These are phyloP conservation scores for Philopotamus ludificatus DNA, from an alignment of 1,140 invertebrate genomes.

Conservation along the genomic window DNA sequence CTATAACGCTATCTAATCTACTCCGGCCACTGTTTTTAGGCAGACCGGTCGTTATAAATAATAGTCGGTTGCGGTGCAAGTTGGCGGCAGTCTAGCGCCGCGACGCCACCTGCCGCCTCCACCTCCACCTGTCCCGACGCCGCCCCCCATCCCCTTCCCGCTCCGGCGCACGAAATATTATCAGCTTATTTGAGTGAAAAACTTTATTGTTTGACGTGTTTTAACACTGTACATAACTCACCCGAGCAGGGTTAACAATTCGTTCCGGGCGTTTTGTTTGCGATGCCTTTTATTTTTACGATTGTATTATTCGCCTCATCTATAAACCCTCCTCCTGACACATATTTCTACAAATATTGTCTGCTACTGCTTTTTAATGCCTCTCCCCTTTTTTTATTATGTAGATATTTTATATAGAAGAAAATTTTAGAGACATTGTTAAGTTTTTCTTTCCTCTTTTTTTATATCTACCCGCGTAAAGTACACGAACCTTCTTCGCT, in stretches of 20 bases:
- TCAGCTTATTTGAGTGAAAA: constrained; percentile 9
- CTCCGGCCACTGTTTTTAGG: background rate
- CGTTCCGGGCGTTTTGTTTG: background rate
- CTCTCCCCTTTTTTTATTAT: no score
- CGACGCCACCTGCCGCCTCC: constrained; percentile 6
- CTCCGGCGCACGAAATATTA: background rate
- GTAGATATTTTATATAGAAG: no score
- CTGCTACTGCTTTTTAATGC: background rate
- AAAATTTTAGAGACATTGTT: no score
- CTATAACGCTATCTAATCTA: background rate
- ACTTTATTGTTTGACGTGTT: constrained; percentile 6
- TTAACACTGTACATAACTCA: constrained; percentile 3
- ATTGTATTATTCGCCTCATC: background rate
- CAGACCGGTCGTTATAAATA: background rate
- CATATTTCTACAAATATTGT: background rate
- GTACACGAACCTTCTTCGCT: no score
- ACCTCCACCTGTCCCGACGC: constrained; percentile 14
- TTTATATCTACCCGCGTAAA: no score
- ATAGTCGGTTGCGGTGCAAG: background rate
- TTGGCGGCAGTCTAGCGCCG: background rate
- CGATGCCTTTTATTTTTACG: constrained; percentile 1
- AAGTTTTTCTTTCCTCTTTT: no score
- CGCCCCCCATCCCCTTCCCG: background rate
- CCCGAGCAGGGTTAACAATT: background rate
- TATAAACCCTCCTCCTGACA: background rate